phyloP scores from a whole-genome alignment of 2,113 vertebrate genomes.

The Synodontis membranacea region DNA sequence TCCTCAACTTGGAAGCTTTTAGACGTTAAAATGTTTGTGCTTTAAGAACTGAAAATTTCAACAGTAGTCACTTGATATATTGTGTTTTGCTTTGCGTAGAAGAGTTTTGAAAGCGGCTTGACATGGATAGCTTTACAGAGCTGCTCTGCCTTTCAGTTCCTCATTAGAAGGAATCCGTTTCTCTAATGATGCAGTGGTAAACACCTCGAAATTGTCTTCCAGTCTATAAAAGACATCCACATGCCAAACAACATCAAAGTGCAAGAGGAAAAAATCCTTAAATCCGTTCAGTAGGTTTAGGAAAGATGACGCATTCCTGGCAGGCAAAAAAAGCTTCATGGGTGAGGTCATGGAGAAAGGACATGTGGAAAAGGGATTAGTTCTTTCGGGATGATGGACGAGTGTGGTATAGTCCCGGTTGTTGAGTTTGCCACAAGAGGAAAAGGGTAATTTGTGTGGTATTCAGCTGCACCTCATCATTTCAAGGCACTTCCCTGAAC shows the following conservation, averaged over 20 bases:
- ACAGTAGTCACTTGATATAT: background rate
- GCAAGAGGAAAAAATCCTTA: background rate
- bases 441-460: slow-evolving; percentile 5
- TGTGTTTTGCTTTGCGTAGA: background rate
- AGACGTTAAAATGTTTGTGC: background rate
- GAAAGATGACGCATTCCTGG: slow-evolving; percentile 14
- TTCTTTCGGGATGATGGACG: slow-evolving; percentile 28
- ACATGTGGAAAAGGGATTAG: slow-evolving; percentile 13
- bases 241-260: slow-evolving; percentile 11
- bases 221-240: slow-evolving; percentile 4
- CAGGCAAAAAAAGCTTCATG: background rate
- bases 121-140: background rate
- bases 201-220: background rate
- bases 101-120: background rate
- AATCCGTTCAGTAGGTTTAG: background rate
- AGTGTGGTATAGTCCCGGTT: background rate
- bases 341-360: slow-evolving; percentile 10
- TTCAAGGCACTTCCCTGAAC: background rate
- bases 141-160: background rate
- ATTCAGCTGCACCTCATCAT: slow-evolving; percentile 6
- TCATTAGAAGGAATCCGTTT: background rate
- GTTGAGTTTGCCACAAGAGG: slow-evolving; percentile 7
- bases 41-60: background rate
- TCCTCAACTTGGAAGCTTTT: background rate
- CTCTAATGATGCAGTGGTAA: background rate